phyloP scores from a whole-genome alignment of 2,113 vertebrate species.

The Triplophysa dalaica region DNA sequence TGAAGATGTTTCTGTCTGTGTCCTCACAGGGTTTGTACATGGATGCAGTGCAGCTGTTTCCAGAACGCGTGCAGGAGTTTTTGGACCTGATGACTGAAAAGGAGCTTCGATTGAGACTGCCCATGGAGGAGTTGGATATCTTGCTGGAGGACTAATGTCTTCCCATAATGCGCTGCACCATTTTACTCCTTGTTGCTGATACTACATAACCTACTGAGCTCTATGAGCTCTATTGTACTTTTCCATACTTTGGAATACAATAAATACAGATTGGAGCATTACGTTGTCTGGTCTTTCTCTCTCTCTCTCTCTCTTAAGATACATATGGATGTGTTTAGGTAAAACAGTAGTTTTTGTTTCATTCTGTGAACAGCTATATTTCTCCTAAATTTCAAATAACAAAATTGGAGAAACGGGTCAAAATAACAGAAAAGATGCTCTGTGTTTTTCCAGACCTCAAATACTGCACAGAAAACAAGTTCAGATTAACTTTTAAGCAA shows the following conservation, averaged over 20 bases:
- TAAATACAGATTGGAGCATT: neutral
- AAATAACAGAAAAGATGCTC: no score
- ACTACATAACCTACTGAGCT: neutral
- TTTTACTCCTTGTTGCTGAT: neutral
- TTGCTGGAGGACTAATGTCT: conserved; percentile 77
- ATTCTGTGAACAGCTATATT: no score
- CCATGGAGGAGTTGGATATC: conserved; percentile 82
- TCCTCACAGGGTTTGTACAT: conserved; percentile 75
- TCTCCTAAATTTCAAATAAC: no score
- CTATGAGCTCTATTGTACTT: conserved; percentile 6
- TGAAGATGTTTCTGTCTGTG: conserved; percentile 9
- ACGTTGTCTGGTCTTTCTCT: neutral
- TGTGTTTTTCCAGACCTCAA: no score
- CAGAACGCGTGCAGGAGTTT: conserved; percentile 77
- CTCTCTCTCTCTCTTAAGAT: neutral
- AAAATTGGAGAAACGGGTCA: no score
- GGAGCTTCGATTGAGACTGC: conserved; percentile 79
- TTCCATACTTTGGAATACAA: conserved; percentile 1
- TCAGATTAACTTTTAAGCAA: no score
- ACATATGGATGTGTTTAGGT: no score
- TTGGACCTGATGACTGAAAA: conserved; percentile 85
- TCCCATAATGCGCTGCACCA: conserved; percentile 7
- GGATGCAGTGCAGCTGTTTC: conserved; percentile 81
- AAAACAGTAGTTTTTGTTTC: no score
- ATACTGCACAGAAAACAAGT: no score